Conservation (phyloP, 2,113 vertebrate species). For the Ammodytes dubius region DNA sequence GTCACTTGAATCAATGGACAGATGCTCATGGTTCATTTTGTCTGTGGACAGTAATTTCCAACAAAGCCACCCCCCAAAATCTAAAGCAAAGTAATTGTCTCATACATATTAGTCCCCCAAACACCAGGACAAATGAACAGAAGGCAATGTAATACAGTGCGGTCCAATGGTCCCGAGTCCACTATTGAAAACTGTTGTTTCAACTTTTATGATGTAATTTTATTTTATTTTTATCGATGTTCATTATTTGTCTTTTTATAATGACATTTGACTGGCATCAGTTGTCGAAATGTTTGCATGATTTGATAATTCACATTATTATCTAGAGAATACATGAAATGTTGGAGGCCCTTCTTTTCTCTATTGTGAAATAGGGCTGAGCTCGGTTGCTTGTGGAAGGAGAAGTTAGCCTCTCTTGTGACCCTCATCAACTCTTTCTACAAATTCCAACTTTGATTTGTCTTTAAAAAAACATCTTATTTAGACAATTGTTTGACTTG, state of each 20-base stretch:
- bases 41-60: constrained; percentile 85
- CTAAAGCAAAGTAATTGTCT: constrained; percentile 41
- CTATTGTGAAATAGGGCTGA: neutral
- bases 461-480: neutral
- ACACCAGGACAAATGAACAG: constrained; percentile 37
- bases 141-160: constrained; percentile 19
- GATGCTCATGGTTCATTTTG: constrained; percentile 80
- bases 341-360: neutral
- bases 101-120: constrained; percentile 49
- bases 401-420: neutral
- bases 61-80: constrained; percentile 76
- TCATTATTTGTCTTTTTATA: neutral
- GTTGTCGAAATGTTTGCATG: neutral
- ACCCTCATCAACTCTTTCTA: neutral
- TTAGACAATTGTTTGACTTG: neutral
- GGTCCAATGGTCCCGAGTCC: constrained; percentile 73
- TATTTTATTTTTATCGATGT: neutral
- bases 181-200: constrained; percentile 73
- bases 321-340: neutral
- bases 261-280: neutral
- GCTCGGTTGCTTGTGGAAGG: neutral
- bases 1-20: constrained; percentile 72
- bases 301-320: constrained; percentile 1
- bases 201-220: neutral
- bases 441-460: neutral